Evolutionary conservation across 2,797 vertebrate species (phyloP).

Genomic region (Sphaeramia orbicularis): DNA sequence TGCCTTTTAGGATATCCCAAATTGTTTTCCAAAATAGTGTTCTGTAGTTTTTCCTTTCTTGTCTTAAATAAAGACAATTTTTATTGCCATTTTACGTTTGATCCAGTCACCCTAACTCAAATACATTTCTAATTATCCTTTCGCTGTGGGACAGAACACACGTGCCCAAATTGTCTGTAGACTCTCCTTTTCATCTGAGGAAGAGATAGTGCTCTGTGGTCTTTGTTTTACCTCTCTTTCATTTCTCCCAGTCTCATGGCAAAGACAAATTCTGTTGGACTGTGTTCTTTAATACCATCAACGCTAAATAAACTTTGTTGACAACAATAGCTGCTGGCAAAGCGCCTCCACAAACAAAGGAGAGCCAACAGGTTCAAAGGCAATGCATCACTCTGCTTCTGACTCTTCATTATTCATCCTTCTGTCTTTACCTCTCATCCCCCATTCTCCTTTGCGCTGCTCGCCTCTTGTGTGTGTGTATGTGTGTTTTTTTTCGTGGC

Average conservation of each 20-base stretch:
- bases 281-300: slow-evolving; percentile 83
- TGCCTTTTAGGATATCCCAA: slow-evolving; percentile 27
- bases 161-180: slow-evolving; percentile 66
- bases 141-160: slow-evolving; percentile 55
- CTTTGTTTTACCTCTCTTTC: slow-evolving; percentile 64
- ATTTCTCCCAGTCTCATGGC: slow-evolving; percentile 71
- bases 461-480: slow-evolving; percentile 42
- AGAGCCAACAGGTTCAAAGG: slow-evolving; percentile 88
- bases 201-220: slow-evolving; percentile 64
- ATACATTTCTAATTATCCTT: slow-evolving; percentile 74
- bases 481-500: slow-evolving; percentile 70
- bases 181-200: slow-evolving; percentile 78
- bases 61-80: slow-evolving; percentile 62
- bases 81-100: slow-evolving; percentile 64
- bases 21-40: slow-evolving; percentile 35
- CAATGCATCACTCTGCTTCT: slow-evolving; percentile 82
- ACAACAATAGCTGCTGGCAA: slow-evolving; percentile 86
- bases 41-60: slow-evolving; percentile 41
- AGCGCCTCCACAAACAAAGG: slow-evolving; percentile 81
- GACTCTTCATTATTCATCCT: slow-evolving; percentile 83
- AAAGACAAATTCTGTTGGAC: slow-evolving; percentile 70
- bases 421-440: slow-evolving; percentile 82
- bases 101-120: slow-evolving; percentile 58
- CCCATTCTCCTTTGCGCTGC: slow-evolving; percentile 60
- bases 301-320: slow-evolving; percentile 85